A percentile compares a stretch with the other conserved stretches of the same genome.
Evolutionary conservation across 1,140 invertebrate species (phyloP).

Genomic region (Lepidotrigona ventralis): DNA sequence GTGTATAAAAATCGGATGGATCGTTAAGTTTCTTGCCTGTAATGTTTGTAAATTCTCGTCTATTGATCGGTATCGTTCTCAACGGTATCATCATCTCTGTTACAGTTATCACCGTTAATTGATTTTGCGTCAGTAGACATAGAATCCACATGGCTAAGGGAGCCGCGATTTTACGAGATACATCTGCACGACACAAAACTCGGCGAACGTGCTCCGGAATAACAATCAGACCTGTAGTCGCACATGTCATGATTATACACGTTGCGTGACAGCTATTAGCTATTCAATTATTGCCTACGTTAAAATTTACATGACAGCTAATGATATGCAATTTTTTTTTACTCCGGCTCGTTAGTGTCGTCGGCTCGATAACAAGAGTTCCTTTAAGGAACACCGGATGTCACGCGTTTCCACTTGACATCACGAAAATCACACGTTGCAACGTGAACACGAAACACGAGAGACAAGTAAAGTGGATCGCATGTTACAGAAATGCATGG

Average conservation of each 20-base stretch:
- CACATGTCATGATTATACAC: not conserved
- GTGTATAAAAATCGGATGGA: not conserved
- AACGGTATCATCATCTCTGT: not conserved
- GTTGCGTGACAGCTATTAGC: not conserved
- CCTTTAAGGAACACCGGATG: not conserved
- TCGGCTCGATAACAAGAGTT: not conserved
- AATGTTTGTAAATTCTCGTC: not conserved
- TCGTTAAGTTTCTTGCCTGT: not conserved
- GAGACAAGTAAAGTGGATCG: not conserved
- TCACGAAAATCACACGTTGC: not conserved
- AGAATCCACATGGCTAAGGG: too few relatives aligned
- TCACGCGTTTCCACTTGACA: not conserved
- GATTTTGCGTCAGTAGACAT: not conserved
- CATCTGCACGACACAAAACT: not conserved
- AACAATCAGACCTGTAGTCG: conserved; percentile 5
- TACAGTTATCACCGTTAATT: not conserved
- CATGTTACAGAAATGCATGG: not conserved
- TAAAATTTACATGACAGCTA: not conserved
- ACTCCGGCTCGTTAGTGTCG: not conserved
- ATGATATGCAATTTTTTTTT: not conserved
- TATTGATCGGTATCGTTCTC: not conserved
- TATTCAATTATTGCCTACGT: not conserved
- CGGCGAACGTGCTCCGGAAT: not conserved
- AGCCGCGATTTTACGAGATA: conserved; percentile 2
- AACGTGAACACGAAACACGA: not conserved